Evolutionary conservation across 2,888 invertebrate genomes (phyloP), one percentile per base, ranked within the genome.

Genomic region (Andricus quercusramuli): DNA sequence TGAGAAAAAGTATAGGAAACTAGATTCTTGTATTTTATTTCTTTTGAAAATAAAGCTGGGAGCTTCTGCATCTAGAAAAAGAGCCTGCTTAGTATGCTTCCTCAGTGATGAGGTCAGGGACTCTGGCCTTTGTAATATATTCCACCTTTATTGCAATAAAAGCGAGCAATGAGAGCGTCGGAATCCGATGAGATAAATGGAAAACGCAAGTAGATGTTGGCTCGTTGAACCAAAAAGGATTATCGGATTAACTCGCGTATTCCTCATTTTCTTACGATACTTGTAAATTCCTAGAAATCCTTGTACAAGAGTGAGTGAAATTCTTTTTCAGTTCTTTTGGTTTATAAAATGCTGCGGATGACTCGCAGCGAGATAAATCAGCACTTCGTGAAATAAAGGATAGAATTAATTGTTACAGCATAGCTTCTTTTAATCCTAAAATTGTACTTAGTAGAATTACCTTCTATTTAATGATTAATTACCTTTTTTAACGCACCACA

Each of bases 211-310:
- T 59, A 74, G 32, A 56, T 32, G n/a, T 32, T 32, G 56, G 56
- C 51, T 29, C 32, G n/a, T 15, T 56, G 74, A n/a, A 56, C 32
- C 56, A n/a, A 59, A 37, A 74, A 29, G 56, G 56, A 74, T 74
- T 74, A 32, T 74, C 13, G 74, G 56, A 74, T 74, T 56, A 74
- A 74, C 56, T 74, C 32, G 32, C 32, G 15, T 11, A 37, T 56
- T 37, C 13, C 13, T 74, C 56, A 74, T 74, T 74, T 74, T 37
- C 74, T 74, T 56, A 56, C 20, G 56, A 74, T 74, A 74, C 56
- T 56, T 74, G 74, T 59, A 74, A 74, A 74, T 74, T 74, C 32
- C 20, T 56, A 56, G 9, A 59, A 74, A 56, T 22, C 32, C 56
- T 74, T 74, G 56, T 51, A 51, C 70, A 74, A 74, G 11, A 74